These are phyloP conservation scores for Ibidorhyncha struthersii DNA, from an alignment of 2,113 vertebrate genomes.

Conservation along the genomic window DNA sequence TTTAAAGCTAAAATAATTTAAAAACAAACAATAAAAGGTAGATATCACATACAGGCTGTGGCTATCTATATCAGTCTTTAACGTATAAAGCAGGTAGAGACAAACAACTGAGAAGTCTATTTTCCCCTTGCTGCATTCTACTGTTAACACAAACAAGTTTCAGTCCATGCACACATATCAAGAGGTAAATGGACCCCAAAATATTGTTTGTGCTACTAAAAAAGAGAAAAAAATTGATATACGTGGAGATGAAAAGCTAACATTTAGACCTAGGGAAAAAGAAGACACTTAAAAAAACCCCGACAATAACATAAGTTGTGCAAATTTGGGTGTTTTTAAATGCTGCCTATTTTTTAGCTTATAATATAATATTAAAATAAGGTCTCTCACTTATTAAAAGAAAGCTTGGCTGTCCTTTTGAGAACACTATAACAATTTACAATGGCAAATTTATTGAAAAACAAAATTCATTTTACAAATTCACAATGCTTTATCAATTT, in stretches of 20 bases:
- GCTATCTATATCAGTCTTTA: slow-evolving; percentile 55
- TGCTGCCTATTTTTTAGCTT: slow-evolving; percentile 74
- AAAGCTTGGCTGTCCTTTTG: slow-evolving; percentile 89
- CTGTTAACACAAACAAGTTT: slow-evolving; percentile 12
- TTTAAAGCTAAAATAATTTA: slow-evolving; percentile 88
- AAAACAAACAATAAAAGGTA: slow-evolving; percentile 71
- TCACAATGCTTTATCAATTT: slow-evolving; percentile 87
- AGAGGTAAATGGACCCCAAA: slow-evolving; percentile 58
- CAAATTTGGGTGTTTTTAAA: slow-evolving; percentile 81
- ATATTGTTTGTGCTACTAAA: slow-evolving; percentile 3
- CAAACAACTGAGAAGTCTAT: slow-evolving; percentile 50
- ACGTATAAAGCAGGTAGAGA: slow-evolving; percentile 23
- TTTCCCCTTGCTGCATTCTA: slow-evolving; percentile 46
- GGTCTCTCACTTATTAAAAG: slow-evolving; percentile 89
- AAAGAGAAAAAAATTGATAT: background rate
- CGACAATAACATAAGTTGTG: slow-evolving; percentile 77
- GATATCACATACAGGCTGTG: slow-evolving; percentile 48
- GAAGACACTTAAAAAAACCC: slow-evolving; percentile 62
- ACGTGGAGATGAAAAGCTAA: slow-evolving; percentile 50
- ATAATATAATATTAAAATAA: slow-evolving; percentile 93
- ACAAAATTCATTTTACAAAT: slow-evolving; percentile 87
- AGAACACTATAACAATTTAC: slow-evolving; percentile 85
- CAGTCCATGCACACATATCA: slow-evolving; percentile 1
- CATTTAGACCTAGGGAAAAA: slow-evolving; percentile 51
- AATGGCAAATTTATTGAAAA: slow-evolving; percentile 81